Conservation (phyloP, 30 jellyfish, hydroid and myxozoan species). For the Pseudorhiza aurosa region DNA sequence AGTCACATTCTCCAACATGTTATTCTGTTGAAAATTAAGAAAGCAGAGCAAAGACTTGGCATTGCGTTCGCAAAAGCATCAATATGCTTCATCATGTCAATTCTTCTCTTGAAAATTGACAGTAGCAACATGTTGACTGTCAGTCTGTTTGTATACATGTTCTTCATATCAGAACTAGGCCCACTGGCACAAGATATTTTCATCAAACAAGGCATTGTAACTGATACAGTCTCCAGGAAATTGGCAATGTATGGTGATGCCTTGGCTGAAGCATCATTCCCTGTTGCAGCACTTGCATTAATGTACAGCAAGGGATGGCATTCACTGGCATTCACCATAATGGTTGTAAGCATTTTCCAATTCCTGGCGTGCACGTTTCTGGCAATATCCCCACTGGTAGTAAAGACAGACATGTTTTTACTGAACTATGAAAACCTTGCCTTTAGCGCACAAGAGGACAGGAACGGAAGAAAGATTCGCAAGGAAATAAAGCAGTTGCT, state of each 20-base stretch:
- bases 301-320: constrained; percentile 67
- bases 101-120: constrained; percentile 45
- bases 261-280: constrained; percentile 41
- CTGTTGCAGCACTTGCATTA: constrained; percentile 27
- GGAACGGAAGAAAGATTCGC: constrained; percentile 54
- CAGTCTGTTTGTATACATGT: constrained; percentile 46
- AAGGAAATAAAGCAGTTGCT: constrained; percentile 39
- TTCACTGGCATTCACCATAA: constrained; percentile 41
- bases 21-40: not conserved
- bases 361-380: constrained; percentile 45
- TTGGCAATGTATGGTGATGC: constrained; percentile 38
- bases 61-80: constrained; percentile 36
- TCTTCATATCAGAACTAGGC: constrained; percentile 39
- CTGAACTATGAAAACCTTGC: constrained; percentile 49
- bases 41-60: constrained; percentile 44
- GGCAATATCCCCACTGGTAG: constrained; percentile 35
- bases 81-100: constrained; percentile 43
- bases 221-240: constrained; percentile 8
- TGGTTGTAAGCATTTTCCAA: constrained; percentile 51
- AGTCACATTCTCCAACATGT: constrained; percentile 45
- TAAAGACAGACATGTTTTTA: constrained; percentile 19
- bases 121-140: constrained; percentile 30
- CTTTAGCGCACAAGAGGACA: constrained; percentile 24
- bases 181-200: constrained; percentile 39
- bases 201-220: constrained; percentile 1